Base-by-base conservation (phyloP, 2,113 vertebrate genomes). In the Cheilinus undulatus region DNA sequence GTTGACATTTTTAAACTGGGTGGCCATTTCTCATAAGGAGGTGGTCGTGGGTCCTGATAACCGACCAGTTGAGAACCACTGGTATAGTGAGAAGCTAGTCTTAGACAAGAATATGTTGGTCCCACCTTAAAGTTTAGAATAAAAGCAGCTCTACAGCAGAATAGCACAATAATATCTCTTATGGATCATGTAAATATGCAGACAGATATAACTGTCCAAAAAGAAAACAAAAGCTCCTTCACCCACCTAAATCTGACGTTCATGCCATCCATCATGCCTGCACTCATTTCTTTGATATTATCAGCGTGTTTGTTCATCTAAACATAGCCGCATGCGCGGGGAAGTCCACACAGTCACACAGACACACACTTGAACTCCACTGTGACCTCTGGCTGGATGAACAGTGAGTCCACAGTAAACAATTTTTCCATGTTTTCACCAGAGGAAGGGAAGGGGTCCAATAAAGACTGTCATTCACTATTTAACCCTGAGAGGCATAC, bases 391-490 rank as follows among this genome's bases (percentile, higher is more conserved):
- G 63, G 68, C 76, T 78, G 51, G 17, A 69, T 73, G 82, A 89
- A 80, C 79, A 78, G 82, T 84, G 48, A 40, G 46, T 78, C 63
- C 51, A 84, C 71, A 82, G 72, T 81, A 84, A 90, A 90, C 82
- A 86, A 80, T 78, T 69, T 88, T 80, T 88, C 85, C 80, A 82
- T 88, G 82, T 85, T 88, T 89, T 86, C 76, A 85, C 67, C 69
- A 79, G 75, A 76, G 78, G 74, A 78, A 71, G n/a, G 59, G 76
- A 78, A 53, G 23, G 76, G 73, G 64, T 83, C 77, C 76, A 68
- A 89, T 87, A 90, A 90, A 91, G 88, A 86, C 78, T 69, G 86
- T 85, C 88, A 84, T 90, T 89, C 82, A 91, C 85, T 71, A 84
- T 89, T 86, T 90, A 84, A 77, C 70, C 36, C 59, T 70, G 50